These are phyloP conservation scores for Geotrypetes seraphini DNA, from an alignment of 2,797 vertebrate genomes.

Conservation along the genomic window DNA sequence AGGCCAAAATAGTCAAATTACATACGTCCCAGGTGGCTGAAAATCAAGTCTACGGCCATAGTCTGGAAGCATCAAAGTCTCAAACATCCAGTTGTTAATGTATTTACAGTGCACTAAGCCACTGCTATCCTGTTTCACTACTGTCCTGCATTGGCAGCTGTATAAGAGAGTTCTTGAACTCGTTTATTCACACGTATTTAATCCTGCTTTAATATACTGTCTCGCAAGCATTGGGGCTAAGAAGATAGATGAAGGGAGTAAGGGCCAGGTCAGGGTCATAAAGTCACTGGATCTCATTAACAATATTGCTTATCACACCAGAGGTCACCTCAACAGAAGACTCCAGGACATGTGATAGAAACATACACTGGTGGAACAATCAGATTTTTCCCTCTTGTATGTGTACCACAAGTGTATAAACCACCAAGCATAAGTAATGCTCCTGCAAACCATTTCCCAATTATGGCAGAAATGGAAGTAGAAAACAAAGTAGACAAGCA, in stretches of 20 bases:
- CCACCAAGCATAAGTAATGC: too few relatives aligned
- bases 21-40: too few relatives aligned
- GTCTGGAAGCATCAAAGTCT: too few relatives aligned
- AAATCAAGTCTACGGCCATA: too few relatives aligned
- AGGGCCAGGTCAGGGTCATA: conserved; percentile 56
- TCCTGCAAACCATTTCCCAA: too few relatives aligned
- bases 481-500: too few relatives aligned
- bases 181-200: conserved; percentile 72
- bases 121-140: conserved; percentile 48
- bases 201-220: conserved; percentile 54
- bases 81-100: too few relatives aligned
- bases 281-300: conserved; percentile 64
- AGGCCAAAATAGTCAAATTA: too few relatives aligned
- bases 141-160: conserved; percentile 40
- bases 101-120: conserved; percentile 32
- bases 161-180: conserved; percentile 57
- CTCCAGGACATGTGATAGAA: conserved; percentile 15
- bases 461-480: too few relatives aligned
- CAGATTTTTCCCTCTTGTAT: conserved; percentile 3
- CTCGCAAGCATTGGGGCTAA: conserved; percentile 43
- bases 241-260: conserved; percentile 59
- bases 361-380: conserved; percentile 18
- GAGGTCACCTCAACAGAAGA: conserved; percentile 42
- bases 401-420: too few relatives aligned
- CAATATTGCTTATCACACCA: conserved; percentile 54